Conservation (phyloP, 2,888 invertebrate genomes). For the Dorcus hopei region DNA sequence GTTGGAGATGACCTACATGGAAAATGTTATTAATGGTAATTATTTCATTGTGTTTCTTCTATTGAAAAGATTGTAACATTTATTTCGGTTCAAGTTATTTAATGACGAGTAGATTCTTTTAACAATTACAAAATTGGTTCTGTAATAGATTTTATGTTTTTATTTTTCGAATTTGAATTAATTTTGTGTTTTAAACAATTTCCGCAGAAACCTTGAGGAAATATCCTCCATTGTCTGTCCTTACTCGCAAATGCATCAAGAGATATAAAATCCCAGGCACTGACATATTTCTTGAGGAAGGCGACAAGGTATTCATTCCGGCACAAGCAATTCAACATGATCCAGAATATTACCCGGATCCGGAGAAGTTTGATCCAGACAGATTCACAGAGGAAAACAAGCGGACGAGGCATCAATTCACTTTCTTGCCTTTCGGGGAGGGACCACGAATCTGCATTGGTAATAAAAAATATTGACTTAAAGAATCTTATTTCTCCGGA, state of each 20-base stretch:
- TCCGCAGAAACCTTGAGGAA: slow-evolving; percentile 41
- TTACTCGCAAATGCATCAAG: slow-evolving; percentile 42
- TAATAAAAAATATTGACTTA: slow-evolving; percentile 42
- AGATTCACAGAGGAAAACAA: slow-evolving; percentile 54
- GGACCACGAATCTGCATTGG: slow-evolving; percentile 58
- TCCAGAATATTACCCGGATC: slow-evolving; percentile 56
- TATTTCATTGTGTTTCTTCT: neutral
- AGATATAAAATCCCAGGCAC: slow-evolving; percentile 52
- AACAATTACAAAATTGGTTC: too few species aligned
- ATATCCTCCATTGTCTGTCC: slow-evolving; percentile 36
- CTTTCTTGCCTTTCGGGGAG: slow-evolving; percentile 57
- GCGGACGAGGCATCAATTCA: slow-evolving; percentile 47
- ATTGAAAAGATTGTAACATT: neutral
- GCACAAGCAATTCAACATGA: slow-evolving; percentile 58
- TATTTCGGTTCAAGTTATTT: too few species aligned
- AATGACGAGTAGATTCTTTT: too few species aligned
- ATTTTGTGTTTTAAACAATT: neutral
- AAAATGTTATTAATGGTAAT: slow-evolving; percentile 31
- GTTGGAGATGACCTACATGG: slow-evolving; percentile 49
- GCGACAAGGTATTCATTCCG: slow-evolving; percentile 54
- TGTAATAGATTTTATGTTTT: neutral
- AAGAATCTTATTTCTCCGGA: slow-evolving; percentile 23
- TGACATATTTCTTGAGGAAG: slow-evolving; percentile 51
- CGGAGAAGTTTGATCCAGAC: slow-evolving; percentile 57
- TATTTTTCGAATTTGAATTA: neutral